These are phyloP conservation scores for Panthera tigris DNA, from an alignment of 2,113 vertebrate species.

Conservation along the genomic window DNA sequence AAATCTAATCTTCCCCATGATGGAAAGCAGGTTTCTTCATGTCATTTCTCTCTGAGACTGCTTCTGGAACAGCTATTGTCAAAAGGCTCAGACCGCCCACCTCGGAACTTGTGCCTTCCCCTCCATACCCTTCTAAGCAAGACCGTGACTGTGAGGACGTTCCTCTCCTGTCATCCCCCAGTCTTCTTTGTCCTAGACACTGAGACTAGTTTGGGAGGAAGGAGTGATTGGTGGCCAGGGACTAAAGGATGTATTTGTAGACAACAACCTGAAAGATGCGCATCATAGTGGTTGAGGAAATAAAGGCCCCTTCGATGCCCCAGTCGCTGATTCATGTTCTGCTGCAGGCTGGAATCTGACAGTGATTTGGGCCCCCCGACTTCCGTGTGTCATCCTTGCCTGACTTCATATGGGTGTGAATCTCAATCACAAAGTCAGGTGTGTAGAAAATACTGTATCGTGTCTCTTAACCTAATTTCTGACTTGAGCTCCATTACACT, in stretches of 20 bases:
- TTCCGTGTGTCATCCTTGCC: background rate
- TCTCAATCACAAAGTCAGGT: background rate
- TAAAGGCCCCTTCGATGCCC: background rate
- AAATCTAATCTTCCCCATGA: background rate
- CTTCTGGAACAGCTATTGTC: background rate
- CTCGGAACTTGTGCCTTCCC: background rate
- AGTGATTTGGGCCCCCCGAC: no score
- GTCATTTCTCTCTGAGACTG: background rate
- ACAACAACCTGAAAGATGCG: background rate
- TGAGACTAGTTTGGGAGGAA: background rate
- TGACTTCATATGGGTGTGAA: background rate
- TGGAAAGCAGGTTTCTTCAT: background rate
- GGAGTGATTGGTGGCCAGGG: background rate
- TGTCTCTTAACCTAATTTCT: background rate
- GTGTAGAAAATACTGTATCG: background rate
- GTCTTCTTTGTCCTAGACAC: background rate
- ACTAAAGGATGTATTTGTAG: background rate
- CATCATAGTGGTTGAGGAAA: background rate
- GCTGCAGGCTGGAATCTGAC: background rate
- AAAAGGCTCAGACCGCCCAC: background rate
- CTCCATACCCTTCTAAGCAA: background rate
- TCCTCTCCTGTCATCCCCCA: background rate
- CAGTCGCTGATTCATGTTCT: background rate
- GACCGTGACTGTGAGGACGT: background rate
- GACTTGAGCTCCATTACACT: background rate